Evolutionary conservation across 2,797 vertebrate species (phyloP), one percentile per base, ranked within the genome.

Genomic region (Gephyroberyx darwinii): DNA sequence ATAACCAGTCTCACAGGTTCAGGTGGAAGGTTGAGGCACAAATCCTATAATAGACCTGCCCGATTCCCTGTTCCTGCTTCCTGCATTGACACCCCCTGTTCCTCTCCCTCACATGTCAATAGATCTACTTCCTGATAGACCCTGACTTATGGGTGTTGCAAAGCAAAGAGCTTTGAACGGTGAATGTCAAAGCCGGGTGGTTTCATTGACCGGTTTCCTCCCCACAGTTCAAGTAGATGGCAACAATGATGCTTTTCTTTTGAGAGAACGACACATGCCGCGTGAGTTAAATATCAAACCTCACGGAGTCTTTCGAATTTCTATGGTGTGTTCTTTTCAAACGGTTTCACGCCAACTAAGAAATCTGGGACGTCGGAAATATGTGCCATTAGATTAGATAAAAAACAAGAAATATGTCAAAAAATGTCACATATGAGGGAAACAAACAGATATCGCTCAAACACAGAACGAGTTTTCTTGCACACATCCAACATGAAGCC

Each of bases 141-240:
- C 61, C 43, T 8, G 79, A 74, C 81, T 70, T 65, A 61, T 71
- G 57, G 71, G 33, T 20, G 31, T 53, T 75, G 80, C 74, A 75
- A 48, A 55, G 7, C 2, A 26, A 76, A 60, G 61, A 76, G 73
- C 76, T 85, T 77, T 86, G 59, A 71, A 64, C 45, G 14, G 66
- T 19, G 81, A 88, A 90, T 84, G 79, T 88, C 82, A 88, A 57
- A 81, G 68, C 16, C 16, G 2, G 62, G 52, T 75, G 71, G 63
- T 74, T 68, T 81, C 65, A 90, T 86, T 75, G 86, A 89, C 81
- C 69, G 66, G 57, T 57, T 43, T 73, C 43, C 8, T 5, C 47
- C 64, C 65, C 54, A 65, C 59, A 56, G 78, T 74, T 71, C 77
- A 72, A 57, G 65, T 56, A 68, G 66, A 73, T 57, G 54, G 53